Conservation (phyloP, 2,113 vertebrate species). For the Cacatua alba region DNA sequence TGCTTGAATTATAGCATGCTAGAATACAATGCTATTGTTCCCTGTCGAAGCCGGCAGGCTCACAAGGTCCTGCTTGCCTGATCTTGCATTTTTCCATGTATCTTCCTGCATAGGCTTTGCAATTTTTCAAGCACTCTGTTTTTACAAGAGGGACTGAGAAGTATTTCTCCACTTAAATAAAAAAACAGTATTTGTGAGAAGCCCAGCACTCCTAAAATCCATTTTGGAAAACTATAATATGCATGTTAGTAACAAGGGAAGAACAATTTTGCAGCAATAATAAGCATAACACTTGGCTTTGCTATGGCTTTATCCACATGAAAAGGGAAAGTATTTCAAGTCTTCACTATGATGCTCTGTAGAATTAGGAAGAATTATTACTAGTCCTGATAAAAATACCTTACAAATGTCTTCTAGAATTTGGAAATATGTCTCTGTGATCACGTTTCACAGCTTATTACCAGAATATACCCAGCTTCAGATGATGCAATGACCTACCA, state of each 20-base stretch:
- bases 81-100: background rate
- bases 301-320: background rate
- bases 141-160: background rate
- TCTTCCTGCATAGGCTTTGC: background rate
- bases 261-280: background rate
- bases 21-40: background rate
- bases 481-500: background rate
- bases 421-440: background rate
- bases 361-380: background rate
- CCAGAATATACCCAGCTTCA: background rate
- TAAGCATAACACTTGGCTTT: background rate
- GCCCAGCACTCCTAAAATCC: background rate
- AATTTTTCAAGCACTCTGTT: background rate
- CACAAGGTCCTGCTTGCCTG: background rate
- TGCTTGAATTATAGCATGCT: background rate
- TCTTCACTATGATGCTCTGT: rapidly evolving
- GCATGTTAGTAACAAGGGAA: background rate
- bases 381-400: background rate
- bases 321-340: background rate
- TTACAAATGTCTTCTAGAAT: background rate
- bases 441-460: background rate
- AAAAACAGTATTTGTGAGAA: background rate
- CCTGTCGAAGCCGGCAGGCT: background rate
- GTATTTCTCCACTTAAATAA: background rate
- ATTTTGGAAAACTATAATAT: background rate